Base-by-base conservation (phyloP, 2,888 invertebrate genomes). In the Lissocephala sabroskyi region DNA sequence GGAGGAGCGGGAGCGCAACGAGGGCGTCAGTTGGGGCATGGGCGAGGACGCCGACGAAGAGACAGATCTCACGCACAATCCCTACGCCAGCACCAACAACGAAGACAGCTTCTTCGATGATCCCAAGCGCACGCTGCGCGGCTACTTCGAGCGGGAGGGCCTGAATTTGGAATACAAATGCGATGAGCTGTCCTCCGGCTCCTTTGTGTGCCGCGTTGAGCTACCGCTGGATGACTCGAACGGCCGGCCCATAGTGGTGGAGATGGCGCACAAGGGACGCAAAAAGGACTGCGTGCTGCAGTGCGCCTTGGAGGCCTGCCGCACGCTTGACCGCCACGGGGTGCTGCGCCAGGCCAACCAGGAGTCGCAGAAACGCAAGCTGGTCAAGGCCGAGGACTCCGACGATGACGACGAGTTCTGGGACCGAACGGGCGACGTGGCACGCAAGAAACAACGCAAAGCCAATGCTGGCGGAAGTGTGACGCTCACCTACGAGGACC, bases 361-460 rank as follows among this genome's bases (percentile, higher is more conserved):
- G 81, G 95, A 95, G 82, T 91, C 93, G 0, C 89, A 91, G n/a
- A 92, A 94, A 49, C 87, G 92, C 0, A 95, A 93, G 81, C 85
- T 91, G 62, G 90, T 92, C 65, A 93, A 93, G 89, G 89, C 91
- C 71, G 94, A 93, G 2, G 94, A 97, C 76, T 81, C 81, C 3
- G 98, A 99, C 76, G 98, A 98, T 75, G 98, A 99, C 53, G 98
- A 99, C 83, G 93, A 92, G 16, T 99, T 94, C 86, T 87, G 96
- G 45, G 99, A 99, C 82, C 87, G 98, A 56, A 99, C 99, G 0
- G 98, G 98, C 1, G 90, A 91, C 47, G 90, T 98, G 16, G 97
- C 97, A 82, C 89, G 89, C 65, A 97, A 97, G 81, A 88, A 98
- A 5, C 88, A 90, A 65, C 88, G 89, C 50, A 87, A 97, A 46